Conservation (phyloP, 2,113 vertebrate species). For the Numida meleagris region DNA sequence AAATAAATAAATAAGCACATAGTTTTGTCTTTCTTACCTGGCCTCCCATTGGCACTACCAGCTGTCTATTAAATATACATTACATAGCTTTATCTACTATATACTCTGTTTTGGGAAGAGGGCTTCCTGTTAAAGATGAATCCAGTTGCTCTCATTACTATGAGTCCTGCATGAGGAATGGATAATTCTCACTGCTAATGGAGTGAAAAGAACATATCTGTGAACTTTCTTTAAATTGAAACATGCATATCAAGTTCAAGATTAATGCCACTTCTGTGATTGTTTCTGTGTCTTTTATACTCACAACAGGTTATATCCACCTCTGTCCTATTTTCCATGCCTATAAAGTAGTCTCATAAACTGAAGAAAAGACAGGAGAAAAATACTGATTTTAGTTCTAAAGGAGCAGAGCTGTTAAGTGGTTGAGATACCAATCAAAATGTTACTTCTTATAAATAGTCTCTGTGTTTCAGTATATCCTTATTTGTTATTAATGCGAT, state of each 20-base stretch:
- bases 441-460: background rate
- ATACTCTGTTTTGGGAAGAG: background rate
- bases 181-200: background rate
- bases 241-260: background rate
- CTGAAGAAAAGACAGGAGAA: background rate
- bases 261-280: background rate
- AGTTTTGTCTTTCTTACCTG: background rate
- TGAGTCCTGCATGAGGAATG: fast-evolving
- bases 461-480: background rate
- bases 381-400: background rate
- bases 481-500: background rate
- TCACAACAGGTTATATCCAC: background rate
- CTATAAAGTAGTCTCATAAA: background rate
- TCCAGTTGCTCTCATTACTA: background rate
- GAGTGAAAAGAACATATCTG: background rate
- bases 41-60: background rate
- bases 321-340: background rate
- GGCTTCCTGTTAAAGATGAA: background rate
- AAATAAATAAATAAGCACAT: background rate
- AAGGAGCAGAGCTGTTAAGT: background rate
- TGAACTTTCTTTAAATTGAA: background rate
- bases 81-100: background rate
- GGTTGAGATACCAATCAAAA: background rate
- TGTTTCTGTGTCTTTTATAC: background rate
- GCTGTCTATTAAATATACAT: background rate